phyloP scores from a whole-genome alignment of 1,140 invertebrate species.

The Pantala flavescens region DNA sequence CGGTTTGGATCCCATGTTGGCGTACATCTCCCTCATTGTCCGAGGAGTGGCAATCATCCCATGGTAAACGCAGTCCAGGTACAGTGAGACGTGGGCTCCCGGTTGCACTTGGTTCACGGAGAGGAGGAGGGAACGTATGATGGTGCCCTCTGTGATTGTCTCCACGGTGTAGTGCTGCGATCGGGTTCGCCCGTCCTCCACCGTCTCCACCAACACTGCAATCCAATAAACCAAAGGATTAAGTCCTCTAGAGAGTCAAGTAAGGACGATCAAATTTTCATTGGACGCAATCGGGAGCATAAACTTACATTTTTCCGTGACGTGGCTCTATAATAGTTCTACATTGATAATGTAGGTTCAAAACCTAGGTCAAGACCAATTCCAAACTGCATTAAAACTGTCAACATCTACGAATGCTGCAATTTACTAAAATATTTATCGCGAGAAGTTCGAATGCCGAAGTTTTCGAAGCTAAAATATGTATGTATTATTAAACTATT shows the following conservation, averaged over 20 bases:
- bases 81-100: constrained; percentile 41
- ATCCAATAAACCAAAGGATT: background rate
- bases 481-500: no score
- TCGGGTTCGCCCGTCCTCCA: constrained; percentile 37
- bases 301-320: no score
- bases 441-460: no score
- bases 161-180: constrained; percentile 35
- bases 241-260: background rate
- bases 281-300: no score
- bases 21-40: constrained; percentile 39
- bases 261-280: no score
- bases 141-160: constrained; percentile 31
- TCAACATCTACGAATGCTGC: no score
- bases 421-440: no score
- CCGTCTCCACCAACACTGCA: constrained; percentile 48
- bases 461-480: no score
- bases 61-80: constrained; percentile 45
- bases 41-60: constrained; percentile 40
- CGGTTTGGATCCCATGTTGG: constrained; percentile 14
- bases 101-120: constrained; percentile 33
- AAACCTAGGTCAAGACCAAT: no score
- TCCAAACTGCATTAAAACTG: no score
- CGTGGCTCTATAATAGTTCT: no score
- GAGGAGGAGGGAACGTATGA: constrained; percentile 42
- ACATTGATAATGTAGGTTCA: no score